phyloP scores from a whole-genome alignment of 2,113 vertebrate species.

The Tretioscincus oriximinensis region DNA sequence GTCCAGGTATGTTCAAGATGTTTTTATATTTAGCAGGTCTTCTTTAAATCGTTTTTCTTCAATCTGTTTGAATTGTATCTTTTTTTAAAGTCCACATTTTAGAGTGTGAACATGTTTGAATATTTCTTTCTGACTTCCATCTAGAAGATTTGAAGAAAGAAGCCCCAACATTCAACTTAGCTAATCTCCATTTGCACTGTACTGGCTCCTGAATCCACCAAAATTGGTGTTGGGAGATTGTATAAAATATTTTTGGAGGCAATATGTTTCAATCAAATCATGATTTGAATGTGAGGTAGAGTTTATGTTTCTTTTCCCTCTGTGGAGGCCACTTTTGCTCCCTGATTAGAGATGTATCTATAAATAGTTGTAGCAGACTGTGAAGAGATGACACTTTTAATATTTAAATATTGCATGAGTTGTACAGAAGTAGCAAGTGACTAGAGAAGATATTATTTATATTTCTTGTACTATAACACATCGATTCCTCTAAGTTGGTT shows the following conservation, averaged over 20 bases:
- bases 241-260: too few species aligned
- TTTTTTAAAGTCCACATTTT: background rate
- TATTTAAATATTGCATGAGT: background rate
- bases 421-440: background rate
- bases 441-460: background rate
- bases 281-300: too few species aligned
- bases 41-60: constrained; percentile 30
- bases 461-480: background rate
- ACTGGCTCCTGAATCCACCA: too few species aligned
- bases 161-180: too few species aligned
- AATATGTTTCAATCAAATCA: too few species aligned
- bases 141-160: too few species aligned
- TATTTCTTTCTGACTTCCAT: too few species aligned
- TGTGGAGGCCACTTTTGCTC: too few species aligned
- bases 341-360: background rate
- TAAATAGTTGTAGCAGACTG: background rate
- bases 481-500: background rate
- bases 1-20: constrained; percentile 79
- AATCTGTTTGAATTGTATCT: background rate
- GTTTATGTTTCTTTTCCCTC: too few species aligned
- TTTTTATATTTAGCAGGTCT: constrained; percentile 54
- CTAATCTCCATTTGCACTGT: too few species aligned
- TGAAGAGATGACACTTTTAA: background rate
- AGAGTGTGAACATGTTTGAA: too few species aligned
- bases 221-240: too few species aligned